Base-by-base conservation (phyloP, 2,888 invertebrate genomes). In the Agrenia bidenticulata region DNA sequence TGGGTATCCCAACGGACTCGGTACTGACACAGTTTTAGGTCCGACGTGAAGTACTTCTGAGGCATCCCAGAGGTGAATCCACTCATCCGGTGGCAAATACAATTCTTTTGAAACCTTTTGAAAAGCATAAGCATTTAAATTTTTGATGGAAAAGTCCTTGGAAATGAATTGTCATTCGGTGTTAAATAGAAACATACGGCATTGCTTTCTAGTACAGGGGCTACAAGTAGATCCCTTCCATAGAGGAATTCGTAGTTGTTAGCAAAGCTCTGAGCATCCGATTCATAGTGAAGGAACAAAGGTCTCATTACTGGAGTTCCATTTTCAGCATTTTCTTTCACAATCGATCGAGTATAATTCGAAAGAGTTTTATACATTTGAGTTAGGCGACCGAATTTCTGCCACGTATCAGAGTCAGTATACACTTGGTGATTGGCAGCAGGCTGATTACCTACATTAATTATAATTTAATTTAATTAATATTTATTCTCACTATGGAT, bases 301-400 rank as follows among this genome's bases (percentile, higher is more conserved):
- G 77, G 77, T n/a, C 72, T 58, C 73, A 76, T 75, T 2, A 73
- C 69, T 1, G 77, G 76, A n/a, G 67, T 75, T 9, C 72, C 70
- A 45, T 32, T 19, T 9, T 62, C 27, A 23, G 63, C 27, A 53
- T 68, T 69, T 62, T 64, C 62, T 39, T 17, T 39, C 2, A 68
- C 60, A 26, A 65, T 66, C 23, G 51, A 49, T 50, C 63, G 58
- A 1, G 71, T 70, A 64, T 77, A 77, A 23, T 72, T 71, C 4
- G 61, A 50, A 13, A 77, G 68, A 0, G 69, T 55, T 42, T 62
- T 62, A 64, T 69, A 74, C 24, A 76, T 72, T 51, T 64, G 66
- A 1, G 76, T 73, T 11, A 75, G 63, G 4, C 75, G 68, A 19
- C 72, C 74, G 63, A 77, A 77, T 42, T 63, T 56, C 1, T 37